Evolutionary conservation across 1,140 invertebrate species (phyloP), one percentile per base, ranked within the genome.

Genomic region (Zaprionus lachaisei): DNA sequence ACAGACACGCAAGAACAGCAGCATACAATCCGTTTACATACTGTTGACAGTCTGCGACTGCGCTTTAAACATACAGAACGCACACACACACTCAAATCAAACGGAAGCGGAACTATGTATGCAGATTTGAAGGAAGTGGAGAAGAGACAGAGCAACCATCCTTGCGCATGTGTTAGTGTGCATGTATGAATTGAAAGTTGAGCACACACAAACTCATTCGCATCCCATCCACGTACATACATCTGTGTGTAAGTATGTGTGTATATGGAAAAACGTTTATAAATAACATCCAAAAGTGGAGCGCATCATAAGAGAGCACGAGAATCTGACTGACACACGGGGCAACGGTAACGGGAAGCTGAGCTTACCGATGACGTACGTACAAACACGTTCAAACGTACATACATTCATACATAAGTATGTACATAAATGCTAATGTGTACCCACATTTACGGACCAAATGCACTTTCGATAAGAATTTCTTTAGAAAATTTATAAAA

Each of bases 271-370:
- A 81, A 89, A 57, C 58, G 72, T 81, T 85, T 89, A 84, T 90
- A 89, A 89, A 90, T 89, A 90, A 81, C 81, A 89, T 90, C 81
- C 78, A 89, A 90, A 89, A 77, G 78, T 89, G 84, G 85, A 90
- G 84, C 85, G 85, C 79, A 84, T 79, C 64, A 74, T 34, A 51
- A 31, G 44, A 71, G 41, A 62, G 73, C 4, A 55, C 49, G 15
- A 55, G 54, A 41, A 60, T 44, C 34, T 64, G 44, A 80, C 28
- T 57, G 49, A 77, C 64, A 63, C 54, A 62, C 41, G 22, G 26
- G 28, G 72, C 63, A 79, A 75, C 60, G 67, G 68, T 62, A 76
- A 63, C 71, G 76, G 76, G 77, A 87, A 87, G 77, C 83, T 83
- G 31, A 75, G 72, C 72, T 79, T 76, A 63, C 65, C 41, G 44